A percentile compares a stretch with the other conserved stretches of the same genome.
These are phyloP conservation scores for Zenarchopterus dispar DNA, from an alignment of 2,797 vertebrate genomes.

Conservation along the genomic window DNA sequence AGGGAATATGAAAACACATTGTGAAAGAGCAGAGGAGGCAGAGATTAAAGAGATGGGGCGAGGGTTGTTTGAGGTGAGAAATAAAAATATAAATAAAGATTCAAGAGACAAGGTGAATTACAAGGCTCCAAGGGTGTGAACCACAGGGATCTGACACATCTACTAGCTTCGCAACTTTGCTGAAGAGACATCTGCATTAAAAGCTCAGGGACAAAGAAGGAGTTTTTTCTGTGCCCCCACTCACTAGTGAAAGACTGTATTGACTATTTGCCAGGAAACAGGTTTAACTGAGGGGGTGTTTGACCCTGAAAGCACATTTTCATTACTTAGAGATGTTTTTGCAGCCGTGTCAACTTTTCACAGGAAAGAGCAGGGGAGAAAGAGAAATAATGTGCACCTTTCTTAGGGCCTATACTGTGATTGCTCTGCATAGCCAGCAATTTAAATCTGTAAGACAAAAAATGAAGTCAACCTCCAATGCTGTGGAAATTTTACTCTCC, in stretches of 20 bases:
- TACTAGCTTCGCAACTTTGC: constrained; percentile 23
- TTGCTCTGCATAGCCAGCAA: constrained; percentile 19
- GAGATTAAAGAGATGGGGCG: background rate
- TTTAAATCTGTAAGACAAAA: constrained; percentile 1
- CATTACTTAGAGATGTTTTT: constrained; percentile 59
- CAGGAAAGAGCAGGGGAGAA: constrained; percentile 13
- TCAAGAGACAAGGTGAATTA: constrained; percentile 53
- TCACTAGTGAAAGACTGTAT: constrained; percentile 13
- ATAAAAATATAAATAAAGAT: constrained; percentile 64
- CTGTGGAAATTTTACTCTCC: background rate
- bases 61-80: constrained; percentile 46
- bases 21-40: constrained; percentile 24
- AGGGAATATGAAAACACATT: constrained; percentile 6
- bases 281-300: constrained; percentile 46
- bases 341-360: constrained; percentile 44
- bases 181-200: constrained; percentile 31
- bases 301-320: constrained; percentile 57
- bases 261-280: constrained; percentile 51
- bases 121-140: constrained; percentile 37
- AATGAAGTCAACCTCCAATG: background rate
- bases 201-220: constrained; percentile 38
- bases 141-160: constrained; percentile 36
- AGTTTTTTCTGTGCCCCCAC: constrained; percentile 6
- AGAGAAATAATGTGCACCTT: constrained; percentile 6
- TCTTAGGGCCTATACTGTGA: constrained; percentile 10